Percentiles rank a stretch among this genome's conserved stretches.
Evolutionary conservation across 2,888 invertebrate genomes (phyloP).

Genomic region (Pelosia muscerda): DNA sequence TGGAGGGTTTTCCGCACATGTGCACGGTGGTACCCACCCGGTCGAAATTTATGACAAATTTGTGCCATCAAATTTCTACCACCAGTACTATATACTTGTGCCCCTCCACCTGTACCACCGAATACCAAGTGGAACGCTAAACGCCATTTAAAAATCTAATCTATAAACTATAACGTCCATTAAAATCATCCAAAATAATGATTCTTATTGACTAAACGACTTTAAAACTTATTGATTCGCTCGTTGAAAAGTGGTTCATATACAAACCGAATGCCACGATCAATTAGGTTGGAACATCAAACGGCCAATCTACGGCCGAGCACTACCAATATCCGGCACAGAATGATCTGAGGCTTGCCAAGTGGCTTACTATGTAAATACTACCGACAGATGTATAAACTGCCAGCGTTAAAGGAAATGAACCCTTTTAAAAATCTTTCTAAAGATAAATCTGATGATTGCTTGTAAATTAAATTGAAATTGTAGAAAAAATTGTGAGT

Average conservation of each 20-base stretch:
- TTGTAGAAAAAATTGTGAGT: neutral
- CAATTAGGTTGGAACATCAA: slow-evolving; percentile 58
- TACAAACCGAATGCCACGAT: slow-evolving; percentile 55
- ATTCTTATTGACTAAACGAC: slow-evolving; percentile 44
- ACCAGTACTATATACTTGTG: no score
- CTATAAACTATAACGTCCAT: slow-evolving; percentile 33
- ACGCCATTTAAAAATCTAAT: no score
- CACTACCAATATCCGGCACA: slow-evolving; percentile 66
- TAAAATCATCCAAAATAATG: slow-evolving; percentile 40
- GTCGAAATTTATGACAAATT: no score
- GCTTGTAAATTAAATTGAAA: neutral
- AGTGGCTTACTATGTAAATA: slow-evolving; percentile 56
- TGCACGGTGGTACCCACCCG: no score
- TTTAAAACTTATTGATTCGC: slow-evolving; percentile 47
- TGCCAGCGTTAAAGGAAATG: slow-evolving; percentile 42
- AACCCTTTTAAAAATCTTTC: slow-evolving; percentile 32
- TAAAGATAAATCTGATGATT: neutral
- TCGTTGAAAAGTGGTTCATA: slow-evolving; percentile 54
- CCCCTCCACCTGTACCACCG: no score
- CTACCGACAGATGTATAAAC: slow-evolving; percentile 33
- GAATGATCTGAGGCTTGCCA: slow-evolving; percentile 53
- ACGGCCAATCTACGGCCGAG: slow-evolving; percentile 49
- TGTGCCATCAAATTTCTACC: no score
- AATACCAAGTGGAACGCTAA: no score
- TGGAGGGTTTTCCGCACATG: no score